A percentile compares a stretch with the other conserved stretches of the same genome.
Evolutionary conservation across 2,113 vertebrate species (phyloP).

Genomic region (Montifringilla adamsi): DNA sequence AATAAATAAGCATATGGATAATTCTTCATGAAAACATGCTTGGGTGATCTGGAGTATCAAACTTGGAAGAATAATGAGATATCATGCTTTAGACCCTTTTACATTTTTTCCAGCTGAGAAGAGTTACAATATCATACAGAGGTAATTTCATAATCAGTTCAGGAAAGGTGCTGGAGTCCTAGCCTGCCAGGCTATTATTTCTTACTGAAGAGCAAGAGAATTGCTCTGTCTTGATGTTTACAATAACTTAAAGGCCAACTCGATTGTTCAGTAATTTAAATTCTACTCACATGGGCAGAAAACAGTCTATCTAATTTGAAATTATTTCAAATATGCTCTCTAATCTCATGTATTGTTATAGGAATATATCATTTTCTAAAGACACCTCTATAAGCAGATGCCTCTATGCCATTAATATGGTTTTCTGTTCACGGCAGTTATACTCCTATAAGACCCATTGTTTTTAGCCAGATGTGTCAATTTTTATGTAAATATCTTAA

Average conservation of each 20-base stretch:
- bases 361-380: background rate
- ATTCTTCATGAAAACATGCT: background rate
- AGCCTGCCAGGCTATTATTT: background rate
- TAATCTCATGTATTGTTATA: background rate
- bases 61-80: background rate
- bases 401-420: background rate
- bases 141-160: background rate
- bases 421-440: background rate
- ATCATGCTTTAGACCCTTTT: background rate
- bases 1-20: background rate
- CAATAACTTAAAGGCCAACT: background rate
- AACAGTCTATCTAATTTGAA: background rate
- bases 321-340: background rate
- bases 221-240: background rate
- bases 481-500: background rate
- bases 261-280: background rate
- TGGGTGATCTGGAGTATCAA: background rate
- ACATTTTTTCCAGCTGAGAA: background rate
- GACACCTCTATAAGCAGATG: background rate
- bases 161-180: background rate
- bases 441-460: background rate
- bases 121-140: background rate
- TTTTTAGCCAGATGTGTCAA: background rate
- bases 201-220: background rate
- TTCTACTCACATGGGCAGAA: background rate